These are phyloP conservation scores for Gisinianus flammeolus DNA, from an alignment of 2,888 invertebrate genomes.

Conservation along the genomic window DNA sequence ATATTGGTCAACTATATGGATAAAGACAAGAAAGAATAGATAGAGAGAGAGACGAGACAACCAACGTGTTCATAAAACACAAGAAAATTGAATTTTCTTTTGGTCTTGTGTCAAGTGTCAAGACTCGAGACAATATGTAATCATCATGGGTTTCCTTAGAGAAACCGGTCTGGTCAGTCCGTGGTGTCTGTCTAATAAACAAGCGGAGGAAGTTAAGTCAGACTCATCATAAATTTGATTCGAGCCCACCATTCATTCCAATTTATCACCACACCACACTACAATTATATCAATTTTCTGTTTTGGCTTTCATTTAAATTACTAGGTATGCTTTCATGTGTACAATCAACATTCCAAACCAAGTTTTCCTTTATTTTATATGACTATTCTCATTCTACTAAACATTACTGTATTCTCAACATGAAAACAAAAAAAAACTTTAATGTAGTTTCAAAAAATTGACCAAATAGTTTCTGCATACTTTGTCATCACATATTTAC, in stretches of 20 bases:
- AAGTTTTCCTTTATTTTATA: too few relatives aligned
- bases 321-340: too few relatives aligned
- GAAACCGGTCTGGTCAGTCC: conserved; percentile 1
- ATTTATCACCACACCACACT: neutral
- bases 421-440: too few relatives aligned
- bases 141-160: neutral
- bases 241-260: neutral
- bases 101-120: neutral
- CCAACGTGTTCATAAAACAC: conserved; percentile 1
- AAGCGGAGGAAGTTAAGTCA: conserved; percentile 1
- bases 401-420: too few relatives aligned
- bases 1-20: neutral
- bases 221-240: conserved; percentile 6
- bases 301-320: too few relatives aligned
- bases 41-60: neutral
- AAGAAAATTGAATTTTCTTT: neutral
- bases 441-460: too few relatives aligned
- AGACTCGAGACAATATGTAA: too few relatives aligned
- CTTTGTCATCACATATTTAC: too few relatives aligned
- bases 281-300: neutral
- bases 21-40: neutral
- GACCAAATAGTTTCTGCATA: too few relatives aligned
- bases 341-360: too few relatives aligned
- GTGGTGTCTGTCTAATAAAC: neutral
- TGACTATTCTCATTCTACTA: too few relatives aligned